Evolutionary conservation across 2,797 vertebrate species (phyloP).

Genomic region (Glyptemys insculpta): DNA sequence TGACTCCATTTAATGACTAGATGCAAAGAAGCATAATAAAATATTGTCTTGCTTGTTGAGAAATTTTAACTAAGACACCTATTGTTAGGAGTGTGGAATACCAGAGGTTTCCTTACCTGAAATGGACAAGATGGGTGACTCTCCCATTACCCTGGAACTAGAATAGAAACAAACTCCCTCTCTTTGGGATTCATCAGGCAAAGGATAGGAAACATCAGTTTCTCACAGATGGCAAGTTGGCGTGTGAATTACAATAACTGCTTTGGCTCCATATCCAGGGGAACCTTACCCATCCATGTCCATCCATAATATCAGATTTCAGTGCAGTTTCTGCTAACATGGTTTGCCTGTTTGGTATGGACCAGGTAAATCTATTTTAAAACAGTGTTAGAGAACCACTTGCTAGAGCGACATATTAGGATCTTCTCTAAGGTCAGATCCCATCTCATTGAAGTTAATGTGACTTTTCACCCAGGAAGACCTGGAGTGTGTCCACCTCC

Average conservation of each 20-base stretch:
- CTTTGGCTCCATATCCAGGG: not conserved
- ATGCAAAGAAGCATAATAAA: not conserved
- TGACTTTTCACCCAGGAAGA: not conserved
- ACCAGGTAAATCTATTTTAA: not conserved
- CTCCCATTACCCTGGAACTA: not conserved
- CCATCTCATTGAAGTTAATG: not conserved
- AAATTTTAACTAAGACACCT: not conserved
- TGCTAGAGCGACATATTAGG: not conserved
- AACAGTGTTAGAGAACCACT: not conserved
- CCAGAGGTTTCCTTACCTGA: slow-evolving; percentile 4
- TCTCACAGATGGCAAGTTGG: not conserved
- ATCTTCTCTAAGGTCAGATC: not conserved
- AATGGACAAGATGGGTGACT: slow-evolving; percentile 5
- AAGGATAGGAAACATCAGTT: not conserved
- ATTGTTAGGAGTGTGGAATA: slow-evolving; percentile 18
- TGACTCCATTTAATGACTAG: not conserved
- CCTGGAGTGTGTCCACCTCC: slow-evolving; percentile 14
- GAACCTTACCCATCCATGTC: not conserved
- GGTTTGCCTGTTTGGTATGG: not conserved
- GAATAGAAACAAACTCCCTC: not conserved
- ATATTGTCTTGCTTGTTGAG: not conserved
- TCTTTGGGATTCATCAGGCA: not conserved
- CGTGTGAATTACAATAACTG: not conserved
- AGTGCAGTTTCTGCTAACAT: not conserved
- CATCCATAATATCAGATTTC: not conserved